A percentile compares a stretch with the other conserved stretches of the same genome.
Conservation (phyloP, 2,888 invertebrate genomes). For the Cheiracanthium punctorium region DNA sequence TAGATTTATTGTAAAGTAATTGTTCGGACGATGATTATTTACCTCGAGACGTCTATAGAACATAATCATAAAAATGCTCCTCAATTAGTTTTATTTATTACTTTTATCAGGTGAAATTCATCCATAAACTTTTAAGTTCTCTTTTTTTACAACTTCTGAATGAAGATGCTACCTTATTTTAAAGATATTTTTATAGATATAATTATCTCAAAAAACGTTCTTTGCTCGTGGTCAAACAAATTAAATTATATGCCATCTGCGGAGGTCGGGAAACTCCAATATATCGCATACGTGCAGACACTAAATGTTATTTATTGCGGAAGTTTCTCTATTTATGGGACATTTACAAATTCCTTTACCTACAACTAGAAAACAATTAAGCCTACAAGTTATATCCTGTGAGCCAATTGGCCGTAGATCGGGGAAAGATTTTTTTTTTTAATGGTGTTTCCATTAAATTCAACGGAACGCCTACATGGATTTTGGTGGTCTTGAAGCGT, state of each 20-base stretch:
- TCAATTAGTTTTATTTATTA: neutral
- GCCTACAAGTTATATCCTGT: conserved; percentile 35
- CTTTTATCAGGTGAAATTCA: neutral
- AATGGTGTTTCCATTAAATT: conserved; percentile 26
- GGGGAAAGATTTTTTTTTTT: conserved; percentile 26
- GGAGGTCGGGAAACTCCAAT: conserved; percentile 20
- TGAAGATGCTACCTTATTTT: neutral
- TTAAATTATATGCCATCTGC: conserved; percentile 1
- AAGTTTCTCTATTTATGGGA: conserved; percentile 60
- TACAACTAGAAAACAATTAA: conserved; percentile 50
- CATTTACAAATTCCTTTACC: conserved; percentile 49
- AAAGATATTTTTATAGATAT: neutral
- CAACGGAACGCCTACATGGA: conserved; percentile 47
- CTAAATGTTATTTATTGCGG: conserved; percentile 60
- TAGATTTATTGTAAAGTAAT: too few species aligned
- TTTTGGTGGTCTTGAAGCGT: neutral
- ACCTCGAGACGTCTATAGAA: too few species aligned
- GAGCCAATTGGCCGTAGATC: conserved; percentile 18
- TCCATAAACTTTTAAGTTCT: neutral
- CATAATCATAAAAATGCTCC: neutral
- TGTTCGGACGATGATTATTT: too few species aligned
- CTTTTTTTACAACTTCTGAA: neutral
- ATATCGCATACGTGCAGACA: conserved; percentile 24
- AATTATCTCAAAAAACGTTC: neutral
- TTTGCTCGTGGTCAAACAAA: neutral